phyloP scores from a whole-genome alignment of 1,140 invertebrate genomes.

The Drepana arcuata region DNA sequence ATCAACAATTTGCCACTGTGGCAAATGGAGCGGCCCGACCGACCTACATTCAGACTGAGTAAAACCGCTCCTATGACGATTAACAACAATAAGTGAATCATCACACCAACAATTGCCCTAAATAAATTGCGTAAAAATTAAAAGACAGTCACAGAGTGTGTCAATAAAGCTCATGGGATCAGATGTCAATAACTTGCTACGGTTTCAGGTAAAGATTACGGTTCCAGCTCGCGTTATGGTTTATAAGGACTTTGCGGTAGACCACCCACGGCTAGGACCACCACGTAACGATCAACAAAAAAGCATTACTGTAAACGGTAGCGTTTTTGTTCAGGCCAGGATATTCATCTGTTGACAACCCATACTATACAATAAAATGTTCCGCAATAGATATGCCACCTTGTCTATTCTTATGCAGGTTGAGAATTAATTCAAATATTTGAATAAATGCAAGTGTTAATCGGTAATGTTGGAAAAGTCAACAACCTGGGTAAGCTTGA shows the following conservation, averaged over 20 bases:
- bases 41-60: slow-evolving; percentile 57
- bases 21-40: slow-evolving; percentile 62
- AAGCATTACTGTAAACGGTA: slow-evolving; percentile 16
- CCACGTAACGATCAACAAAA: slow-evolving; percentile 13
- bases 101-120: slow-evolving; percentile 25
- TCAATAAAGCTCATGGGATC: too few relatives aligned
- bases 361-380: too few relatives aligned
- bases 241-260: slow-evolving; percentile 16
- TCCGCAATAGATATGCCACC: too few relatives aligned
- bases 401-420: too few relatives aligned
- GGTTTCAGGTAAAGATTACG: slow-evolving; percentile 4
- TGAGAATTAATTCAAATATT: too few relatives aligned
- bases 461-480: slow-evolving; percentile 47
- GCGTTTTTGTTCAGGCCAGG: slow-evolving; percentile 7
- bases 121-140: slow-evolving; percentile 12
- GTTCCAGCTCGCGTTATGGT: too few relatives aligned
- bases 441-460: too few relatives aligned
- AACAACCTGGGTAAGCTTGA: slow-evolving; percentile 59
- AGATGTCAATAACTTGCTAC: slow-evolving; percentile 4
- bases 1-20: slow-evolving; percentile 58
- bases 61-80: slow-evolving; percentile 49
- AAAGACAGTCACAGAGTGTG: too few relatives aligned
- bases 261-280: slow-evolving; percentile 24
- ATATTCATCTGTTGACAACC: too few relatives aligned
- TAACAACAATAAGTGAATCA: slow-evolving; percentile 54